Evolutionary conservation across 2,888 invertebrate genomes (phyloP), one percentile per base, ranked within the genome.

Genomic region (Ecdyonurus torrentis): DNA sequence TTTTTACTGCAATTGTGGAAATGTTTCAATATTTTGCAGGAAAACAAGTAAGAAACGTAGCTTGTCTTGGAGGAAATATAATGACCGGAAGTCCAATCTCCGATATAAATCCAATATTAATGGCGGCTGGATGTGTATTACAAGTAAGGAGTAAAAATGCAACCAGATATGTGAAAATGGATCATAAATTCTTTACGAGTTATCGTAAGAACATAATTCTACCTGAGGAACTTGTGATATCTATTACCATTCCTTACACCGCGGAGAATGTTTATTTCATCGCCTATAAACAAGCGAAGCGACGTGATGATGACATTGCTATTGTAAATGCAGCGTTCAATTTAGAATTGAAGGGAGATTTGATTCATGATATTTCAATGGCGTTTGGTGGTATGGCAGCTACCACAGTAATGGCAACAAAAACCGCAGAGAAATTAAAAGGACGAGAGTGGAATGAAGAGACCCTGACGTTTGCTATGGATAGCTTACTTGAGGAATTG

Each of bases 41-140:
- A n/a, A 75, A 75, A 60, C 81, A 81, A 68, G 78, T 81, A 25
- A 69, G 79, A 65, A 81, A 80, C 70, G 78, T 77, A 52, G 78
- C 79, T 20, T 86, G 91, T 18, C 76, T 97, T 25, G 93, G 89
- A 25, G 96, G 97, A 24, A 96, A 97, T 74, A 89, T 97, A 66
- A 86, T 95, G 78, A 95, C 95, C 0, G 91, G 91, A 22, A 96
- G 95, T 76, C 96, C 97, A 0, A 96, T 97, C 72, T 95, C 96
- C 0, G 97, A 98, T 76, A 80, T 97, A 71, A 92, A 93, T 75
- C 96, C 96, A 0, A 84, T 97, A 68, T 81, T 96, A 65, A 83
- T 93, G 80, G 91, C 96, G 0, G 84, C 86, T 62, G 78, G 79
- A 60, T 81, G 84, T 22, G 76, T 79, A 66, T 72, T 92, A 15